Evolutionary conservation across 2,797 vertebrate species (phyloP), one percentile per base, ranked within the genome.

Genomic region (Aeoliscus strigatus): DNA sequence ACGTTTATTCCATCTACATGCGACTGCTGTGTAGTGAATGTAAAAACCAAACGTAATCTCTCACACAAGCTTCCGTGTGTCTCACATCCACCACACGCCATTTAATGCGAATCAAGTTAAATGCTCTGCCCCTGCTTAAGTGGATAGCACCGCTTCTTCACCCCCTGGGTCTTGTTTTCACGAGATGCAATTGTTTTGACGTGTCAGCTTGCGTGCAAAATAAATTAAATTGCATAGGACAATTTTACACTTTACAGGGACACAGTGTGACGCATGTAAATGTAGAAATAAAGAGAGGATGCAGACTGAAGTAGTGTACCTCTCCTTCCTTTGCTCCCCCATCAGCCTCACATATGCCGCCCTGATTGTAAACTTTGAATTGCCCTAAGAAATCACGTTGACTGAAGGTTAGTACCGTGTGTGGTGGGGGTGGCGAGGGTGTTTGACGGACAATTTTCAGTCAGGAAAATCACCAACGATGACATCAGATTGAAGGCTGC

Each of bases 131-230:
- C 52, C 40, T 30, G 39, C 45, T 63, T 25, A 24, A 47, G 36
- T 50, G 35, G 39, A 49, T 37, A 27, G 56, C 53, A 25, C 14
- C 18, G 37, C 32, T 40, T 59, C 42, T 39, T 48, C 36, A 25
- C 35, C 25, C 44, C 27, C 28, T 33, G 18, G 16, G 45, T 52
- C 21, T 48, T 51, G 35, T 59, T 52, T 51, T 15, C 10, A 11
- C 24, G 29, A 50, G 41, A 30, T 51, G 46, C 66, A 67, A 77
- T 70, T 70, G 51, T 53, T 56, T 53, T 54, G 56, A 56, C 44
- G 39, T 67, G 47, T 44, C 43, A 41, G 34, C 29, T 46, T 54
- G 36, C 14, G 17, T 43, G 11, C 11, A 13, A 34, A 35, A 47
- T 53, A n/a, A 49, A 66, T 53, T 69, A 39, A 42, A 56, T 34